phyloP scores from a whole-genome alignment of 1,140 invertebrate genomes.

The Zeugodacus cucurbitae region DNA sequence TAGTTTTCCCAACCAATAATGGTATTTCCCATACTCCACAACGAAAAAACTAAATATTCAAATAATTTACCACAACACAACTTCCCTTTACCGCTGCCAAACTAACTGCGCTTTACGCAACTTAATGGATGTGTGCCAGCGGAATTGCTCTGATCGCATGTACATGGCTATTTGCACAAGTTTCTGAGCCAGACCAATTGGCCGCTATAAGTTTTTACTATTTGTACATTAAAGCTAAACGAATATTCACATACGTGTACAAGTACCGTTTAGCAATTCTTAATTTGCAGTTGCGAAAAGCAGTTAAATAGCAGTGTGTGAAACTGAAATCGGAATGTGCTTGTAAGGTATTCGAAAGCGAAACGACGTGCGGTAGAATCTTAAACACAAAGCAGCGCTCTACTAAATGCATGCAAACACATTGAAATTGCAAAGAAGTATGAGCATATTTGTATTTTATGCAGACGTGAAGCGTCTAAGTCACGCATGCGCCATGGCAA shows the following conservation, averaged over 20 bases:
- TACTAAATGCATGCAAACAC: neutral
- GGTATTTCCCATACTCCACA: neutral
- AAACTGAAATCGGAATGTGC: neutral
- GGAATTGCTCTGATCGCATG: neutral
- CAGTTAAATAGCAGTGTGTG: neutral
- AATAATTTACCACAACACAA: neutral
- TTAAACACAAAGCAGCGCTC: neutral
- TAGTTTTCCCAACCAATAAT: neutral
- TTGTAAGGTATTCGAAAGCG: neutral
- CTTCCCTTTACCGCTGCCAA: neutral
- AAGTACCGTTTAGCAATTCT: constrained; percentile 13
- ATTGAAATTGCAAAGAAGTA: neutral
- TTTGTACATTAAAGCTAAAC: neutral
- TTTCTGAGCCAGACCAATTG: neutral
- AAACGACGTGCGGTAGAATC: neutral
- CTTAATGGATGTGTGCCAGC: neutral
- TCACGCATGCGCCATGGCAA: constrained; percentile 12
- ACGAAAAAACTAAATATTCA: neutral
- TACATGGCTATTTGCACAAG: neutral
- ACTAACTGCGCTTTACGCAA: neutral
- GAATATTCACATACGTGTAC: neutral
- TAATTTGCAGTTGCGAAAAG: constrained; percentile 5
- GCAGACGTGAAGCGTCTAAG: neutral
- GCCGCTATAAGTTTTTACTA: neutral
- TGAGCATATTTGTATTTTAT: neutral